Conservation (phyloP, 2,888 invertebrate genomes). For the Coleophora flavipennella region DNA sequence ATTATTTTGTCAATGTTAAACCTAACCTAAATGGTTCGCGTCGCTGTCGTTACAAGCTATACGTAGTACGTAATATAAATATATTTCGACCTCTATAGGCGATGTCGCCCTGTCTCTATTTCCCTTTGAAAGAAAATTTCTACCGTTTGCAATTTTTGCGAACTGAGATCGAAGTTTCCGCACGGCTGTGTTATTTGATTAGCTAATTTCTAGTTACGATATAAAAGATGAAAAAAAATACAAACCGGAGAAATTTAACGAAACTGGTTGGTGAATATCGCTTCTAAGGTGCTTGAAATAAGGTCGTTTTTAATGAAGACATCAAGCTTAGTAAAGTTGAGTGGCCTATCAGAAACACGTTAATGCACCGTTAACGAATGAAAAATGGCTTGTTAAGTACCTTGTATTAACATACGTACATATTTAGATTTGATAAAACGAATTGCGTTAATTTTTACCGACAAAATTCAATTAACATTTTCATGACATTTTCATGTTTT, state of each 20-base stretch:
- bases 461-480: no score
- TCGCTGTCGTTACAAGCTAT: constrained; percentile 34
- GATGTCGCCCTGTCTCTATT: constrained; percentile 29
- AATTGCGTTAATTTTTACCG: not conserved
- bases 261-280: constrained; percentile 16
- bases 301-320: not conserved
- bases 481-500: no score
- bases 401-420: not conserved
- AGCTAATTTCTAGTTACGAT: constrained; percentile 24
- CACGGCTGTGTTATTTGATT: constrained; percentile 35
- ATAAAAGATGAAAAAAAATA: constrained; percentile 3
- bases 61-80: constrained; percentile 22
- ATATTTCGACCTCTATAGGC: constrained; percentile 51
- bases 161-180: constrained; percentile 25
- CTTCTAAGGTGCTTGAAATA: constrained; percentile 12
- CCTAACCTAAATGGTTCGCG: constrained; percentile 45
- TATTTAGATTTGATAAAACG: not conserved
- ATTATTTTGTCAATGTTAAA: constrained; percentile 41
- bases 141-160: constrained; percentile 32
- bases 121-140: constrained; percentile 46
- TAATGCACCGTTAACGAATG: no score
- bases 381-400: not conserved
- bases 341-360: constrained; percentile 3
- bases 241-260: not conserved
- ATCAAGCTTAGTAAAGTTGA: no score